Evolutionary conservation across 2,797 vertebrate genomes (phyloP).

Genomic region (Sandelia bainsii): DNA sequence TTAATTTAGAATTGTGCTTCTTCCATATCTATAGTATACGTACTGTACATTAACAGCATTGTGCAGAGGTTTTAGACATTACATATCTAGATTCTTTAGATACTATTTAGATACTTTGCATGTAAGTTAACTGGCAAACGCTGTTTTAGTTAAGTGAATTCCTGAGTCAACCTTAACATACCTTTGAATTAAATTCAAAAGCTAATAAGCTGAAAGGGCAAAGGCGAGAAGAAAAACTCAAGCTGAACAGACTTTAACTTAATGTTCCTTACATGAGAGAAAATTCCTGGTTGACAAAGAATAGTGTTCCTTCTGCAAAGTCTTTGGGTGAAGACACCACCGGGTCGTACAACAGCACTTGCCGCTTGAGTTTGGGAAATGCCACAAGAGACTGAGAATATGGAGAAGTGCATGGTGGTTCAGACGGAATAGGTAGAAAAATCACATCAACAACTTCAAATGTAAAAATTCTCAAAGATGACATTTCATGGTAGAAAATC

Average conservation of each 20-base stretch:
- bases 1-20: neutral
- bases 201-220: neutral
- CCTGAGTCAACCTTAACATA: neutral
- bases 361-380: slow-evolving; percentile 98
- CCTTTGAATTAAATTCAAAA: neutral
- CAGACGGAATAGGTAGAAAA: neutral
- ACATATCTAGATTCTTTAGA: neutral
- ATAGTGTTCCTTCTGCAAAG: slow-evolving; percentile 97
- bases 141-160: neutral
- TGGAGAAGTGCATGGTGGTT: neutral
- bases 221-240: neutral
- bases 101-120: no score
- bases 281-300: slow-evolving; percentile 99
- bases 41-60: neutral
- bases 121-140: no score
- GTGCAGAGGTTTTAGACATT: neutral
- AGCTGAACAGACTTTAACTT: neutral
- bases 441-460: neutral
- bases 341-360: slow-evolving; percentile 96
- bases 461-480: neutral
- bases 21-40: neutral
- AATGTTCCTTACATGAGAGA: slow-evolving; percentile 92
- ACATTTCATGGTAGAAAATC: neutral
- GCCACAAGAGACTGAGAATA: slow-evolving; percentile 94
- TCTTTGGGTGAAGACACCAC: slow-evolving; percentile 98